Conservation (phyloP, 2,888 invertebrate genomes). For the Allacma fusca region DNA sequence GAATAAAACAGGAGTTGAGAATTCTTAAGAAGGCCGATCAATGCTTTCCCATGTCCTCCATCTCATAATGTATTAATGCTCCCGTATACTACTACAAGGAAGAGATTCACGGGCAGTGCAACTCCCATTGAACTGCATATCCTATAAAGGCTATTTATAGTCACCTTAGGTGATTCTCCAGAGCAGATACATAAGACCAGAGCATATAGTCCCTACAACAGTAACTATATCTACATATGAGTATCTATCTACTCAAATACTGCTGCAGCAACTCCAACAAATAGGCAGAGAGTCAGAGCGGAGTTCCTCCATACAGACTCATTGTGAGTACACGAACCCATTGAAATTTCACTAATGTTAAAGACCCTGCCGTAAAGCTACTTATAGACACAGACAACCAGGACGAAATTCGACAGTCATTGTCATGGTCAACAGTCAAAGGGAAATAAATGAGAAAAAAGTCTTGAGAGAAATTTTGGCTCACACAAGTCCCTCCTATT, state of each 20-base stretch:
- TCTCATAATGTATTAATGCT: conserved; percentile 16
- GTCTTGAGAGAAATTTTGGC: background rate
- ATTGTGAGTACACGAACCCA: too few species aligned
- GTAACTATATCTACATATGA: too few species aligned
- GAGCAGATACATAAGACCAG: too few species aligned
- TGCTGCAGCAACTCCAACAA: too few species aligned
- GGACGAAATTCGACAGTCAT: background rate
- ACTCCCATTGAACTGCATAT: background rate
- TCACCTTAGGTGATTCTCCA: background rate
- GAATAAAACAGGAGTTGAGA: background rate
- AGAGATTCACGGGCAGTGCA: conserved; percentile 4
- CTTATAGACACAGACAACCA: background rate
- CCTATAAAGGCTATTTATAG: background rate
- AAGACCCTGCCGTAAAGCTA: background rate
- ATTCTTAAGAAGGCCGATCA: conserved; percentile 29
- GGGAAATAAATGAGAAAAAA: conserved; percentile 14
- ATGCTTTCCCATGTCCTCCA: conserved; percentile 11
- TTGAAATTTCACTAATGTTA: background rate
- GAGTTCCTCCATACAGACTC: too few species aligned
- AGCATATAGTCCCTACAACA: too few species aligned
- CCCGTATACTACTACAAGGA: background rate
- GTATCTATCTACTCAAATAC: too few species aligned
- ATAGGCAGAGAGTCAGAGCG: too few species aligned
- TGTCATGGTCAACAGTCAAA: conserved; percentile 11
- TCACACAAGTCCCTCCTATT: background rate